phyloP scores from a whole-genome alignment of 1,140 invertebrate species.

The Elysia chlorotica region DNA sequence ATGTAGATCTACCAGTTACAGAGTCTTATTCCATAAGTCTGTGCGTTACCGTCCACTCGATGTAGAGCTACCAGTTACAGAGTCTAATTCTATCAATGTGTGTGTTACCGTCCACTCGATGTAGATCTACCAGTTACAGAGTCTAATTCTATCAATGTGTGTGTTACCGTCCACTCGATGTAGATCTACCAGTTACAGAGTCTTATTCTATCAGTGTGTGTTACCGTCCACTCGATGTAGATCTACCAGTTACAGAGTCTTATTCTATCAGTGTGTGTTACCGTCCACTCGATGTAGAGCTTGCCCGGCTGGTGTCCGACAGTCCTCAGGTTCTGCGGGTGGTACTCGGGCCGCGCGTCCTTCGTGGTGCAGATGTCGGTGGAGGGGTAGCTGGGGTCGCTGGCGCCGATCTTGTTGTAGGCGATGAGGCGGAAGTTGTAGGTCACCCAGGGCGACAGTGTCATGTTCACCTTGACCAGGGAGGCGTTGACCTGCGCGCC shows the following conservation, averaged over 20 bases:
- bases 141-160: not conserved
- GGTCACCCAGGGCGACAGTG: slow-evolving; percentile 81
- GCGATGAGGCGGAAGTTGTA: slow-evolving; percentile 96
- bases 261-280: slow-evolving; percentile 50
- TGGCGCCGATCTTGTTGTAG: slow-evolving; percentile 86
- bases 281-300: slow-evolving; percentile 93
- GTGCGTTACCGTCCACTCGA: no score
- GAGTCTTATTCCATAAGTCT: no score
- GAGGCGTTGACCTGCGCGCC: slow-evolving; percentile 35
- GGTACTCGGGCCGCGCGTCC: slow-evolving; percentile 87
- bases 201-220: not conserved
- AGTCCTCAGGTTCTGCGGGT: slow-evolving; percentile 93
- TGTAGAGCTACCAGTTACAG: no score
- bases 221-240: slow-evolving; percentile 46
- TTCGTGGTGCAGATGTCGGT: slow-evolving; percentile 59
- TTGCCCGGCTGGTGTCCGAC: slow-evolving; percentile 86
- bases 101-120: not conserved
- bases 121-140: not conserved
- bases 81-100: no score
- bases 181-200: not conserved
- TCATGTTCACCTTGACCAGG: slow-evolving; percentile 33
- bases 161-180: not conserved
- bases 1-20: no score
- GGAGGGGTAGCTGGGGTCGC: slow-evolving; percentile 48
- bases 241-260: not conserved